Base-by-base conservation (phyloP, 2,888 invertebrate genomes). In the Mystacides longicornis region DNA sequence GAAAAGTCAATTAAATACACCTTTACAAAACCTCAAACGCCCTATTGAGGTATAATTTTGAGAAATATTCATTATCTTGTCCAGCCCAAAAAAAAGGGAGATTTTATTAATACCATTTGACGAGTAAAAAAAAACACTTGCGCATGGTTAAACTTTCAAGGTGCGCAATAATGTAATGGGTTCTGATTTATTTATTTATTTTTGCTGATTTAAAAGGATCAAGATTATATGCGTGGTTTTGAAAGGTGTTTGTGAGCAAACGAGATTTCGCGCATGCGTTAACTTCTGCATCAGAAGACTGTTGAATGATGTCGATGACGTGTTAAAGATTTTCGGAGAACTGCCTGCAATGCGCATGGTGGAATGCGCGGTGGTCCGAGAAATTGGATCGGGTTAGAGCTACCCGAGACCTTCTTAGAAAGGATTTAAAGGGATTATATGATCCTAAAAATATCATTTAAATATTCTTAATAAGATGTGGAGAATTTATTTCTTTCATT, bases 391-490 rank as follows among this genome's bases (percentile, higher is more conserved):
- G 16, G 16, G n/a, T 4, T 14, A 16, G 37, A 37, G 3, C 16
- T 7, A 37, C 37, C 14, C 37, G 14, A 37, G 37, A 37, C 16
- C 14, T 37, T 37, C 37, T 37, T 4, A 37, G 37, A 37, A 51
- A 33, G 37, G 51, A 51, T 51, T 51, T 48, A 48, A 23, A 27
- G 16, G 22, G 48, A 27, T 48, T 23, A 23, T 23, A 23, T 48
- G 48, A 27, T 48, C 21, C 23, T 48, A 48, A 48, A 48, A 48
- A 22, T 48, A 23, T 23, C 48, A 48, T 48, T 48, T 48, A 48
- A 48, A 23, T 48, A 48, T 48, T n/a, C n/a, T n/a, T n/a, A n/a
- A n/a, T n/a, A n/a, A n/a, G n/a, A n/a, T n/a, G n/a, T n/a, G n/a
- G n/a, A n/a, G n/a, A n/a, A n/a, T n/a, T n/a, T n/a, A n/a, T n/a